A percentile compares a stretch with the other conserved stretches of the same genome.
Evolutionary conservation across 2,797 vertebrate genomes (phyloP).

Genomic region (Tragelaphus oryx): DNA sequence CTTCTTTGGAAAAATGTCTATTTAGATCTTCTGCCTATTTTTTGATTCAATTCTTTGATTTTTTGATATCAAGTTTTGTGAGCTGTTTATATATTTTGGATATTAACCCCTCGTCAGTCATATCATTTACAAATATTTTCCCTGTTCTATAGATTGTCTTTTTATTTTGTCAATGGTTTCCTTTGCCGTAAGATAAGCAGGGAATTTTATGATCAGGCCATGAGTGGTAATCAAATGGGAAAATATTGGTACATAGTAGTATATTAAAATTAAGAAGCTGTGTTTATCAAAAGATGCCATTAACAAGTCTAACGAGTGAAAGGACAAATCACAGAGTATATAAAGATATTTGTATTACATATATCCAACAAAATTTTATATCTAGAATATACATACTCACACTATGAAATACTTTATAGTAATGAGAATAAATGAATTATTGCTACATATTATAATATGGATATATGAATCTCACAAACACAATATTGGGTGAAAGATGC

Average conservation of each 20-base stretch:
- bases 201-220: not conserved
- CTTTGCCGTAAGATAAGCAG: not conserved
- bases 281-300: not conserved
- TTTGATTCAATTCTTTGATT: not conserved
- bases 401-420: not conserved
- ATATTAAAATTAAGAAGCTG: slow-evolving; percentile 7
- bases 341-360: not conserved
- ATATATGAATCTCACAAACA: not conserved
- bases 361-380: slow-evolving; percentile 8
- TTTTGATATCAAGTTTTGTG: not conserved
- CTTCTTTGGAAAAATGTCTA: not conserved
- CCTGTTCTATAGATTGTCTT: not conserved
- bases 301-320: not conserved
- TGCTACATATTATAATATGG: not conserved
- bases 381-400: not conserved
- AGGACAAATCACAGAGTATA: not conserved
- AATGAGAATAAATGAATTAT: slow-evolving; percentile 19
- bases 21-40: not conserved
- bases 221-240: not conserved
- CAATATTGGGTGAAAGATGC: not conserved
- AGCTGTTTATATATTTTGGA: not conserved
- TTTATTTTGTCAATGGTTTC: not conserved
- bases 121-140: not conserved
- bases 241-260: not conserved
- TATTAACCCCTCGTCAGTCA: not conserved